These are phyloP conservation scores for Spinibarbus caldwelli DNA, from an alignment of 2,797 vertebrate species.

Conservation along the genomic window DNA sequence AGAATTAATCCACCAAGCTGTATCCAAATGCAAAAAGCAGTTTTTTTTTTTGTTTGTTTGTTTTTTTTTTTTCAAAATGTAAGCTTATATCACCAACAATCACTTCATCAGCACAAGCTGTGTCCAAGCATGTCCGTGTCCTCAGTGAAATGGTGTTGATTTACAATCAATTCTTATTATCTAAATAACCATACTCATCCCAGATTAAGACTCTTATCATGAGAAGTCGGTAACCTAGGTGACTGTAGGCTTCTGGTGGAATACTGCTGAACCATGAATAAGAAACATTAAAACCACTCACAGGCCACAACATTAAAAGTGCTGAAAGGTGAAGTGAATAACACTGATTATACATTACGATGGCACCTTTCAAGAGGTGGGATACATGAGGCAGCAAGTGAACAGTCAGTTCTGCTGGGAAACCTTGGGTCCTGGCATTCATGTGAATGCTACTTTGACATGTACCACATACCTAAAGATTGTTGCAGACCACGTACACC, in stretches of 20 bases:
- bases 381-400: neutral
- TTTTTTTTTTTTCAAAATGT: neutral
- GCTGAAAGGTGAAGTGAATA: neutral
- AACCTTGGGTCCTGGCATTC: neutral
- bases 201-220: neutral
- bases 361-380: neutral
- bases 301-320: neutral
- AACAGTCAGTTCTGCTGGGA: neutral
- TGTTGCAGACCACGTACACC: neutral
- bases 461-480: neutral
- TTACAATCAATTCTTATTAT: neutral
- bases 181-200: conserved; percentile 3
- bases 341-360: neutral
- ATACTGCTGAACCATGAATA: neutral
- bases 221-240: neutral
- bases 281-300: neutral
- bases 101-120: neutral
- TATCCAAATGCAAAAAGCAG: neutral
- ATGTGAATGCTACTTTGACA: neutral
- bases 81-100: neutral
- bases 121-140: neutral
- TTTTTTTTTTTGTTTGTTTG: neutral
- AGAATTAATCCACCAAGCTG: neutral
- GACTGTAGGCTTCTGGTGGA: neutral
- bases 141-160: neutral